Conservation (phyloP, 2,888 invertebrate species). For the Pristionchus japonicus region DNA sequence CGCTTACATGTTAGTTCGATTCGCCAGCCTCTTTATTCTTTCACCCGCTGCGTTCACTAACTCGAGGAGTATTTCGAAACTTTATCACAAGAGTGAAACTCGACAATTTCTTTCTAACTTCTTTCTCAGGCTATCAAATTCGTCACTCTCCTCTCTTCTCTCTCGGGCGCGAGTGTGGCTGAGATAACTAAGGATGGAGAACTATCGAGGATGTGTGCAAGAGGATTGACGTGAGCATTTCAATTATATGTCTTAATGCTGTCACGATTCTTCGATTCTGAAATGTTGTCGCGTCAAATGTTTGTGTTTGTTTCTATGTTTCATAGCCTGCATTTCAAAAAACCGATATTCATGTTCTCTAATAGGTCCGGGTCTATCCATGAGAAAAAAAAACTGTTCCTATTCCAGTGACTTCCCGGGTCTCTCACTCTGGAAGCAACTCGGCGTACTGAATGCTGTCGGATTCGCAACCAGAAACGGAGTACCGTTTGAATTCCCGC, state of each 20-base stretch:
- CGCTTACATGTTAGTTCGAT: too few species aligned
- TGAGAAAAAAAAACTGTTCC: neutral
- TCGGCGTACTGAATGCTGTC: slow-evolving; percentile 17
- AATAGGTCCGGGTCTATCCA: too few species aligned
- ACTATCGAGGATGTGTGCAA: slow-evolving; percentile 1
- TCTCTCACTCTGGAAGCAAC: slow-evolving; percentile 42
- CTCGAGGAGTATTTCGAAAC: too few species aligned
- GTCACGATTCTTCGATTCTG: too few species aligned
- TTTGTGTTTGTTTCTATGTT: neutral
- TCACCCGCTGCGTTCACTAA: too few species aligned
- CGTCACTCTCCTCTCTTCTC: neutral
- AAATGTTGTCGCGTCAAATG: too few species aligned
- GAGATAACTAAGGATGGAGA: neutral
- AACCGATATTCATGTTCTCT: too few species aligned
- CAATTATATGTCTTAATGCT: too few species aligned
- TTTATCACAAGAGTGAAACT: neutral
- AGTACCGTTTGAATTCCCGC: neutral
- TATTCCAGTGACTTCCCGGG: slow-evolving; percentile 23
- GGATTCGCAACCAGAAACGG: neutral
- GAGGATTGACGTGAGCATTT: neutral
- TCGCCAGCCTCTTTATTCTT: too few species aligned
- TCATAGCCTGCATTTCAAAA: too few species aligned
- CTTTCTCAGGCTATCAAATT: neutral
- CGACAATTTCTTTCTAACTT: neutral
- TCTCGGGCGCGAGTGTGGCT: neutral